These are phyloP conservation scores for Meteorus sp. DNA, from an alignment of 1,140 invertebrate species.

Conservation along the genomic window DNA sequence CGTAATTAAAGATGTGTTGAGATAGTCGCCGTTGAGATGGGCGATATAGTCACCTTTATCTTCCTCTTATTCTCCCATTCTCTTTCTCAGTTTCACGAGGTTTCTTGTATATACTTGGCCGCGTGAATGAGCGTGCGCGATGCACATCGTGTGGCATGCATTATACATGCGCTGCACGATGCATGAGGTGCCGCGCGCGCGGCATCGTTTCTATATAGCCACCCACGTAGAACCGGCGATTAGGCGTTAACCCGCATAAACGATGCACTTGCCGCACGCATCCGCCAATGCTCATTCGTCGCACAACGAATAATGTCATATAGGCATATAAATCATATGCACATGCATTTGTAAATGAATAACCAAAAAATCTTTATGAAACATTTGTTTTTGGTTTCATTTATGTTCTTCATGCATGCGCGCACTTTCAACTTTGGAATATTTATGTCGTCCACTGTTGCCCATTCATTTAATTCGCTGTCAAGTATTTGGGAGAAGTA, in stretches of 20 bases:
- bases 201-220: too few relatives aligned
- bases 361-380: background rate
- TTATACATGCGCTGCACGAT: constrained; percentile 37
- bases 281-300: background rate
- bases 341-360: too few relatives aligned
- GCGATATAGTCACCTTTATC: constrained; percentile 23
- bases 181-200: constrained; percentile 19
- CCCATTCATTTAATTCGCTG: background rate
- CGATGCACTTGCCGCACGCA: constrained; percentile 32
- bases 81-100: background rate
- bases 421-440: background rate
- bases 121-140: background rate
- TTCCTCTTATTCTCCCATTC: constrained; percentile 8
- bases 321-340: too few relatives aligned
- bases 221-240: constrained; percentile 33
- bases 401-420: background rate
- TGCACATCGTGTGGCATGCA: constrained; percentile 27
- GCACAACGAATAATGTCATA: too few relatives aligned
- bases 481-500: background rate
- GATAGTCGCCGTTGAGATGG: constrained; percentile 39
- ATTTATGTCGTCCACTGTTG: background rate
- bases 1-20: constrained; percentile 49
- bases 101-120: constrained; percentile 2
- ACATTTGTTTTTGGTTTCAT: background rate
- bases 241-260: constrained; percentile 34